Conservation (phyloP, 2,797 vertebrate species). For the Glossophaga mutica region DNA sequence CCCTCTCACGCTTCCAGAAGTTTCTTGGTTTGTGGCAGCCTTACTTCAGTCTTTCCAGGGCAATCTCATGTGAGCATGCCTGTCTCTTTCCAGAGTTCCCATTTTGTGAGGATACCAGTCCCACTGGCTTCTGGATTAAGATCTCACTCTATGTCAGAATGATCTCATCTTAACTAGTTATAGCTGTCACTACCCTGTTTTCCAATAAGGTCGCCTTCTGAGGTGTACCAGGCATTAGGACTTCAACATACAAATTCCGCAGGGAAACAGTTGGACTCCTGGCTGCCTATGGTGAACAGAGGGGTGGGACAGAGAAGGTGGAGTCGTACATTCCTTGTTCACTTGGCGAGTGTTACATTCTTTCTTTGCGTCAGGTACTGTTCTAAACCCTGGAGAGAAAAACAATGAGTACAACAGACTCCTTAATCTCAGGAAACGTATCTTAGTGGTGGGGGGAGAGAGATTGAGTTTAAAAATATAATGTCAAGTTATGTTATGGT, state of each 20-base stretch:
- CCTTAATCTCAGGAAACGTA: neutral
- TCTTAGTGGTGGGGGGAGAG: neutral
- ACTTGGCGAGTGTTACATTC: neutral
- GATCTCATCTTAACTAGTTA: neutral
- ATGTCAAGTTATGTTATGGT: neutral
- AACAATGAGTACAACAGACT: neutral
- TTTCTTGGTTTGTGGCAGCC: neutral
- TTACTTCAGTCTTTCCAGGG: accelerated
- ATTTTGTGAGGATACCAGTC: neutral
- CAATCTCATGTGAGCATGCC: accelerated
- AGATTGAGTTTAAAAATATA: neutral
- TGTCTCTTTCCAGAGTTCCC: neutral
- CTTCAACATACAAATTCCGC: neutral
- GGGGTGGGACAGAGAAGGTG: neutral
- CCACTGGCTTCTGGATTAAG: neutral
- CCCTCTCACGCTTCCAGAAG: neutral
- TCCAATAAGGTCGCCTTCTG: neutral
- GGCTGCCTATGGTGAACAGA: neutral
- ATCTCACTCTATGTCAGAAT: neutral
- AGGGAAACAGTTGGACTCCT: accelerated
- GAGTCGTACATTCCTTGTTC: accelerated
- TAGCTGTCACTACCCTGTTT: neutral
- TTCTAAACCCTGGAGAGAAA: neutral
- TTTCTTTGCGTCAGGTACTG: neutral
- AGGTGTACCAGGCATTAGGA: neutral